Base-by-base conservation (phyloP, 2,797 vertebrate species). In the Orientallactaga sibirica region DNA sequence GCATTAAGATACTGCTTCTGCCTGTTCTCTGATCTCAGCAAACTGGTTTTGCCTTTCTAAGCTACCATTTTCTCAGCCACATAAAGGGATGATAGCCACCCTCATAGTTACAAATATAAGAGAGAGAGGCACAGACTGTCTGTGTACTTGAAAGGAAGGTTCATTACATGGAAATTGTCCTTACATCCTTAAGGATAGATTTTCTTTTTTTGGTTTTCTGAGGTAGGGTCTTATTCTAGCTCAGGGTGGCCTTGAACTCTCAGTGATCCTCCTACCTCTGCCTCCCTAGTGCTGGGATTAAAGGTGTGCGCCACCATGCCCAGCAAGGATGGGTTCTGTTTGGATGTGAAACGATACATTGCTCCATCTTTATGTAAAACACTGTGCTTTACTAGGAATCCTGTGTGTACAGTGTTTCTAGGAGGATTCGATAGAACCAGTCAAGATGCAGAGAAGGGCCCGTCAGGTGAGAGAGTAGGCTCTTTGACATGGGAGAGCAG, bases 281-380 rank as follows among this genome's bases (percentile, higher is more conserved):
- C 33, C 33, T 37, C 33, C 33, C 33, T 37, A 37, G 33, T 37
- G 33, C 33, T 37, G 33, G 33, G 33, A 37, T 37, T 37, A 37
- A 37, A 37, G 33, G 33, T 37, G 33, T 37, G 33, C 2, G 33
- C 33, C 33, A 37, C 33, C 33, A 37, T 2, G 33, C 33, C 33
- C 33, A 37, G 33, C 33, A 37, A 37, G 33, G 33, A 37, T 37
- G 33, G 33, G 2, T 37, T 37, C 33, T 14, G 25, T 88, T 91
- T 74, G 25, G 88, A 73, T 22, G 55, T 58, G 67, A 88, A 92
- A 64, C 20, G 67, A 18, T 43, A 61, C 2, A 9, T 76, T 29
- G 3, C 77, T 48, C 24, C 18, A 77, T 11, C 33, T 84, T 89
- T 94, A 79, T 68, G 52, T 66, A 20, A 93, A 95, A 86, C 18